Evolutionary conservation across 2,797 vertebrate species (phyloP).

Genomic region (Xenops minutus): DNA sequence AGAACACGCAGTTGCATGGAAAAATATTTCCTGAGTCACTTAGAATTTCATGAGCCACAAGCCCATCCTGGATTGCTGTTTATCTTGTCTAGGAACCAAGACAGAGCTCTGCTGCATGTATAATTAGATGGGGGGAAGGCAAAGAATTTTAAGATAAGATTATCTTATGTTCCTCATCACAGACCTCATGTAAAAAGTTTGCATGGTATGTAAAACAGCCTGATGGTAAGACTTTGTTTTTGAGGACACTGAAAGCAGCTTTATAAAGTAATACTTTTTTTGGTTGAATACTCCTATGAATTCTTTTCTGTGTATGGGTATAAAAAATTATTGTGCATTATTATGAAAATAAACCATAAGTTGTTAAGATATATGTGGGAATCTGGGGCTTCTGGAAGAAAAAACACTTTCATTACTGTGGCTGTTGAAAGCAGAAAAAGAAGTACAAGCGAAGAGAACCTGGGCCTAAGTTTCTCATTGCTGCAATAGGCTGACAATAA

Average conservation of each 20-base stretch:
- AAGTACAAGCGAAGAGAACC: not conserved
- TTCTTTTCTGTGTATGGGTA: not conserved
- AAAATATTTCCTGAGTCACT: not conserved
- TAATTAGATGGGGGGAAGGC: not conserved
- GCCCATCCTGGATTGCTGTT: not conserved
- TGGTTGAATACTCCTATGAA: not conserved
- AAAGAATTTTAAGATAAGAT: conserved; percentile 32
- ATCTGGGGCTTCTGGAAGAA: not conserved
- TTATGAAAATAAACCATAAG: not conserved
- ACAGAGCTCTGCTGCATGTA: not conserved
- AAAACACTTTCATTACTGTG: not conserved
- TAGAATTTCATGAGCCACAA: not conserved
- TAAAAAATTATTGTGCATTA: not conserved
- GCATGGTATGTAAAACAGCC: not conserved
- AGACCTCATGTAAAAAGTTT: not conserved
- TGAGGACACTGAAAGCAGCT: not conserved
- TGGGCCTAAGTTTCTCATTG: not conserved
- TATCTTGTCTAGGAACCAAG: not conserved
- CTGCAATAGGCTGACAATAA: not conserved
- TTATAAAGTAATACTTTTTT: not conserved
- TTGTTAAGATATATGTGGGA: not conserved
- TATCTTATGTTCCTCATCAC: not conserved
- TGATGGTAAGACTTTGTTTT: not conserved
- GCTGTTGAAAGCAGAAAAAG: not conserved
- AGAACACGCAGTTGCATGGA: not conserved